Conservation (phyloP, 2,888 invertebrate genomes). For the Crepidodera aurea region DNA sequence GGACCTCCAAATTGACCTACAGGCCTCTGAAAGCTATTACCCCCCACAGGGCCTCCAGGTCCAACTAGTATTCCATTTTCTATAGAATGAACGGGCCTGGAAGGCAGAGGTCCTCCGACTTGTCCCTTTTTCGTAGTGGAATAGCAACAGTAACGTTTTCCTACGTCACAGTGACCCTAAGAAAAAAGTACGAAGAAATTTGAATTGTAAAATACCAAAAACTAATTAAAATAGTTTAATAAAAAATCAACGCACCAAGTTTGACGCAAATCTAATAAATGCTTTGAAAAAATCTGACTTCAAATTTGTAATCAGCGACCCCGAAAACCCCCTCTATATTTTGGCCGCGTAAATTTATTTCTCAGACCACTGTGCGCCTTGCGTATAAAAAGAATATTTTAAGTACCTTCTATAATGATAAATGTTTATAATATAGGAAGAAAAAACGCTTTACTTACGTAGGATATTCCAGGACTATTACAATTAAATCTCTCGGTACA, state of each 20-base stretch:
- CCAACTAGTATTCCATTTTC: conserved; percentile 62
- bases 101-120: conserved; percentile 53
- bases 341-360: no score
- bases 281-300: no score
- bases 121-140: conserved; percentile 54
- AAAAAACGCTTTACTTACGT: conserved; percentile 62
- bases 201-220: no score
- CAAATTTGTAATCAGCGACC: no score
- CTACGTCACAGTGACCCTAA: conserved; percentile 71
- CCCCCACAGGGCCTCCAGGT: conserved; percentile 58
- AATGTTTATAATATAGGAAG: no score
- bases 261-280: no score
- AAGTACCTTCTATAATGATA: no score
- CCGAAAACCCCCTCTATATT: no score
- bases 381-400: no score
- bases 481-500: conserved; percentile 67
- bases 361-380: no score
- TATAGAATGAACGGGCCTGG: conserved; percentile 55
- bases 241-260: no score
- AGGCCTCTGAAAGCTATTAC: conserved; percentile 32
- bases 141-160: conserved; percentile 73
- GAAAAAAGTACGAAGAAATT: conserved; percentile 43
- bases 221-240: no score
- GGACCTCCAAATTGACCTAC: conserved; percentile 15
- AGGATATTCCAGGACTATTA: conserved; percentile 64